These are phyloP conservation scores for Anser cygnoides DNA, from an alignment of 2,113 vertebrate genomes.

Conservation along the genomic window DNA sequence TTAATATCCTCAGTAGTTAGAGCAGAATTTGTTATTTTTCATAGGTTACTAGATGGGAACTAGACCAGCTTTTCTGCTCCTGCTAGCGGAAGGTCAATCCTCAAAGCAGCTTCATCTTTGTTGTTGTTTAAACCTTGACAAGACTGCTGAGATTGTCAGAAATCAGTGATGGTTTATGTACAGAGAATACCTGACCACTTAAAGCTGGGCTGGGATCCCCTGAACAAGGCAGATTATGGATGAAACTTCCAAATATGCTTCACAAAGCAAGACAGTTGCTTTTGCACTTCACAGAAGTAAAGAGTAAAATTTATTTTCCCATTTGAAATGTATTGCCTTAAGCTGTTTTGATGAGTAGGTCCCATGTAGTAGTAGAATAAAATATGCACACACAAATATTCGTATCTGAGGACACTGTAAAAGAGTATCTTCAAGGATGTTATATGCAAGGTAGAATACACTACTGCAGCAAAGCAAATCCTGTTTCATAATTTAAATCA, in stretches of 20 bases:
- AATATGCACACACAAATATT: neutral
- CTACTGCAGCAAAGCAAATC: neutral
- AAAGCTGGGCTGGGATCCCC: neutral
- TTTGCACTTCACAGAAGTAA: neutral
- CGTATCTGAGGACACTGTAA: neutral
- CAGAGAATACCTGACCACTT: slow-evolving; percentile 4
- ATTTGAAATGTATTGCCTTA: neutral
- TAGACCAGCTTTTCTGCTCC: slow-evolving; percentile 16
- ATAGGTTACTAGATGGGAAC: neutral
- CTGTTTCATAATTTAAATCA: slow-evolving; percentile 50
- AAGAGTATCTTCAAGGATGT: neutral
- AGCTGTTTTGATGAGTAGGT: neutral
- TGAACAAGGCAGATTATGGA: neutral
- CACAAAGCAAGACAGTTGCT: neutral
- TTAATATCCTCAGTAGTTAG: neutral
- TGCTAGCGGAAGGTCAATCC: slow-evolving; percentile 22
- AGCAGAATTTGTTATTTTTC: neutral
- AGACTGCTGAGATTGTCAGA: neutral
- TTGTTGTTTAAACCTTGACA: slow-evolving; percentile 44
- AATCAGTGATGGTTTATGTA: neutral
- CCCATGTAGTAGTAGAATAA: neutral
- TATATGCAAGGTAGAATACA: neutral
- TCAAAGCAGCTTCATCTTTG: slow-evolving; percentile 28
- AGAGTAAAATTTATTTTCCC: neutral
- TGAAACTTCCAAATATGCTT: neutral